Base-by-base conservation (phyloP, 1,140 invertebrate genomes). In the Chironomus tepperi region DNA sequence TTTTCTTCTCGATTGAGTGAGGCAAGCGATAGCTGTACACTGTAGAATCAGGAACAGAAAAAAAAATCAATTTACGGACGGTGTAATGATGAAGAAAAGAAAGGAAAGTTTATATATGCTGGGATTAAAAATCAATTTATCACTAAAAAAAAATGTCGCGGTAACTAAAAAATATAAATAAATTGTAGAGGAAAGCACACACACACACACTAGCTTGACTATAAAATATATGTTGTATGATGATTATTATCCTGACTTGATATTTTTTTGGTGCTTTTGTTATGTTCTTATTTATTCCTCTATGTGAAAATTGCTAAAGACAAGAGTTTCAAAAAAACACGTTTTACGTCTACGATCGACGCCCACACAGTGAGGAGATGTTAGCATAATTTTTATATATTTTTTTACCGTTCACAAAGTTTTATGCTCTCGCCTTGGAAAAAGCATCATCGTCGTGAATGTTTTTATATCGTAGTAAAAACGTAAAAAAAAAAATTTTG, bases 271-370 rank as follows among this genome's bases (percentile, higher is more conserved):
- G 47, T 57, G 47, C 47, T 70, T 70, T 70, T 70, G 16, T 21
- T 70, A 21, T 21, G 16, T 70, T 70, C 19, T 70, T 70, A 8
- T 70, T 70, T 19, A 15, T 70, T 18, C 65, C 19, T 18, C 7
- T 70, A 19, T 70, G 6, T 70, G 65, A 19, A 70, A 70, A 70
- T 70, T 70, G 65, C 65, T 70, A 21, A 21, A 70, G 65, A 70
- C 65, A 18, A 34, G 65, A 70, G 65, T 70, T 70, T 1, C n/a
- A 67, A 70, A 70, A 57, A 70, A 70, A 70, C 65, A 70, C 65
- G 65, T 70, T 70, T 70, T 70, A 70, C 65, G 65, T 70, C 65
- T 70, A 70, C 65, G 65, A 70, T 21, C 19, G 65, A 70, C 65
- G 65, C 65, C 65, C 65, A 70, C 65, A 70, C 65, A 70, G 16